phyloP scores from a whole-genome alignment of 2,888 invertebrate genomes.

The Sarcophaga rosellei region DNA sequence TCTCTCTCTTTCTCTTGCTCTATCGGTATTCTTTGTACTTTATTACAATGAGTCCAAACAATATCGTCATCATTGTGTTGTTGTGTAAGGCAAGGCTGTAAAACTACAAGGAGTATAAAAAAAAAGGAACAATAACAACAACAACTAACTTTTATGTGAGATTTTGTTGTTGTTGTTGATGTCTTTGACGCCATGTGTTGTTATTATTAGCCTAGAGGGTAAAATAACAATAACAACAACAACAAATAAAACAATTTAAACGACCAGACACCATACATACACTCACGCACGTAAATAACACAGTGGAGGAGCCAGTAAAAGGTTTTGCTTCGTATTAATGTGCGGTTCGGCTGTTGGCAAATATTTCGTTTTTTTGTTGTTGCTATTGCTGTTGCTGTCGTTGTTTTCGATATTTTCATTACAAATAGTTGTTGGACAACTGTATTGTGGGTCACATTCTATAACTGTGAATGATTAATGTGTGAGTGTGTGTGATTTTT shows the following conservation, averaged over 20 bases:
- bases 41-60: too few species aligned
- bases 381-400: neutral
- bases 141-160: neutral
- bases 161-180: constrained; percentile 26
- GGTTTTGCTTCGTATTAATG: neutral
- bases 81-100: neutral
- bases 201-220: constrained; percentile 42
- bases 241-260: neutral
- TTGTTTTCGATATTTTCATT: neutral
- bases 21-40: too few species aligned
- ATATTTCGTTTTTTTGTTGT: neutral
- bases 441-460: constrained; percentile 17
- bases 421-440: constrained; percentile 28
- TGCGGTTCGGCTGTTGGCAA: neutral
- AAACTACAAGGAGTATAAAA: too few species aligned
- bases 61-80: too few species aligned
- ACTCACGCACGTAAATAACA: neutral
- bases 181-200: constrained; percentile 56
- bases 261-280: neutral
- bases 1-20: too few species aligned
- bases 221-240: constrained; percentile 36
- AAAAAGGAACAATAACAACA: neutral
- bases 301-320: neutral
- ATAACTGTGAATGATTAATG: neutral
- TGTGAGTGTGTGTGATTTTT: neutral